These are phyloP conservation scores for Metridium senile DNA, from an alignment of 92 coral and sea anemone genomes.

Conservation along the genomic window DNA sequence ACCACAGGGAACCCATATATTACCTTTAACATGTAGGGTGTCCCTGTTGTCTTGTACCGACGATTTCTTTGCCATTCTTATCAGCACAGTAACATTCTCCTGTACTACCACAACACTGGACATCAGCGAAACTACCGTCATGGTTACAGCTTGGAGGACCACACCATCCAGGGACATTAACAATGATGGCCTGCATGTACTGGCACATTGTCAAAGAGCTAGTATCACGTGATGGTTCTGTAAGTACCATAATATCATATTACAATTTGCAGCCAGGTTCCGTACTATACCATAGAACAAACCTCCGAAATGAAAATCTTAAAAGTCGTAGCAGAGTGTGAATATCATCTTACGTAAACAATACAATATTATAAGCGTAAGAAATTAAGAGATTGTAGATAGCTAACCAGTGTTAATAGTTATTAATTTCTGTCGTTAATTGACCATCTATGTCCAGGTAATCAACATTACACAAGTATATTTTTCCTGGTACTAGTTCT, in stretches of 20 bases:
- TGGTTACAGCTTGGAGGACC: slow-evolving; percentile 64
- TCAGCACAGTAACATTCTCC: slow-evolving; percentile 63
- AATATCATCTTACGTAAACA: no score
- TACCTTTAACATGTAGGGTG: slow-evolving; percentile 46
- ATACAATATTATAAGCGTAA: no score
- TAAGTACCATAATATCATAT: not conserved
- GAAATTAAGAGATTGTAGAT: no score
- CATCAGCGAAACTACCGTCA: slow-evolving; percentile 67
- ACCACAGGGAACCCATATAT: no score
- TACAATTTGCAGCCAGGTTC: no score
- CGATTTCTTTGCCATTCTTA: slow-evolving; percentile 51
- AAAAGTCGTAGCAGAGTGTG: no score
- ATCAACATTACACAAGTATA: no score
- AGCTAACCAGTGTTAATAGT: no score
- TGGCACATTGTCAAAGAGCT: slow-evolving; percentile 30
- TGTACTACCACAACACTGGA: slow-evolving; percentile 59
- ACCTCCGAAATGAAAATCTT: no score
- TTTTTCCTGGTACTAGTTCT: no score
- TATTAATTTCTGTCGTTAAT: no score
- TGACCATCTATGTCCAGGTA: no score
- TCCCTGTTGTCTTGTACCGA: slow-evolving; percentile 57
- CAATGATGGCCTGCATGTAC: slow-evolving; percentile 52
- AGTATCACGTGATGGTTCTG: not conserved
- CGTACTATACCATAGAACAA: not conserved
- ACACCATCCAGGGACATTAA: slow-evolving; percentile 62